These are phyloP conservation scores for Argyra leucocephala DNA, from an alignment of 2,888 invertebrate genomes.

Conservation along the genomic window DNA sequence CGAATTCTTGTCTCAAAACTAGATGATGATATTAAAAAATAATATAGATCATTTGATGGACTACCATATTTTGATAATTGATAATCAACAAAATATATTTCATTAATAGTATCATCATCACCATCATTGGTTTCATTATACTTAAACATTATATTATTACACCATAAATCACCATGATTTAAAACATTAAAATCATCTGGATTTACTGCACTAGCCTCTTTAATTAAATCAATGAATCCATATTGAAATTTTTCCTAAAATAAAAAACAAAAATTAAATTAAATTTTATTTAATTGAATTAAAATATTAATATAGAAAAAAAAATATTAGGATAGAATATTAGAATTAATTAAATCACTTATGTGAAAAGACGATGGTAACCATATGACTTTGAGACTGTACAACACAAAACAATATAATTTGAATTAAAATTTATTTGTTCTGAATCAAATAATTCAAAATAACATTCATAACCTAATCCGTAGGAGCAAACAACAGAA, in stretches of 20 bases:
- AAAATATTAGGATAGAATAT: background rate
- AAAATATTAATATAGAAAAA: no score
- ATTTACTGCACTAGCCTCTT: conserved; percentile 18
- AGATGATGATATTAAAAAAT: conserved; percentile 36
- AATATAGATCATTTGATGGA: conserved; percentile 33
- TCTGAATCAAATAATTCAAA: no score
- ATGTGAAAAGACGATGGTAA: no score
- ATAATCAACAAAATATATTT: conserved; percentile 33
- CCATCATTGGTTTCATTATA: conserved; percentile 24
- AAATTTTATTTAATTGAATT: background rate
- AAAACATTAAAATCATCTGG: conserved; percentile 31
- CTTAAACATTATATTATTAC: conserved; percentile 36
- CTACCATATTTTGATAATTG: conserved; percentile 31
- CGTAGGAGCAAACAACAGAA: no score
- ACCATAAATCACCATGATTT: conserved; percentile 37
- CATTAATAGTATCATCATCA: conserved; percentile 29
- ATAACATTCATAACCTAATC: no score
- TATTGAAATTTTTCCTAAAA: conserved; percentile 21
- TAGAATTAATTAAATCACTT: no score
- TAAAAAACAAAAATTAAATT: conserved; percentile 1
- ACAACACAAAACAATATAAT: no score
- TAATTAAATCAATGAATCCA: conserved; percentile 19
- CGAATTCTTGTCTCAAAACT: conserved; percentile 31
- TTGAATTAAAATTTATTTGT: no score
- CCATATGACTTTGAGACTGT: no score